These are phyloP conservation scores for Lagopus leucura DNA, from an alignment of 2,113 vertebrate genomes.

Conservation along the genomic window DNA sequence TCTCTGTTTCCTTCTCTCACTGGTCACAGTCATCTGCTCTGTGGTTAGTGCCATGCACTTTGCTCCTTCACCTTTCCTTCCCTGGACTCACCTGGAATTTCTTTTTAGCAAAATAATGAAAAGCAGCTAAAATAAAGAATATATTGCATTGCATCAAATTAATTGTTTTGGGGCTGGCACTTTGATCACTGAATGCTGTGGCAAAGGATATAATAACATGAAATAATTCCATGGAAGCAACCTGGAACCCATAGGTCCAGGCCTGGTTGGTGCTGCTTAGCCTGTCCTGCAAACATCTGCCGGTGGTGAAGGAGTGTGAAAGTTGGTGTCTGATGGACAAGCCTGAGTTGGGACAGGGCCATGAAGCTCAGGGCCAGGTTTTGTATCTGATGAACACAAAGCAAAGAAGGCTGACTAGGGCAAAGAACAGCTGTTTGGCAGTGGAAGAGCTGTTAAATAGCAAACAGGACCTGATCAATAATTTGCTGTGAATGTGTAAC, in stretches of 20 bases:
- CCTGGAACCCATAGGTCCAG: neutral
- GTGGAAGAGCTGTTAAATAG: neutral
- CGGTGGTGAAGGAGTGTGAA: rapidly evolving
- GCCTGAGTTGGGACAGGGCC: neutral
- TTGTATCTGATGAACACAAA: neutral
- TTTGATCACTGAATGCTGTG: neutral
- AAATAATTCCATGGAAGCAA: neutral
- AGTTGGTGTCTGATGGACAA: neutral
- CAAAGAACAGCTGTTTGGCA: neutral
- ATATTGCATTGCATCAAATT: neutral
- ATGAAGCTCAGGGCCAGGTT: neutral
- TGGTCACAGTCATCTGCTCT: neutral
- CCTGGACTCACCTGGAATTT: neutral
- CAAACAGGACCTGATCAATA: neutral
- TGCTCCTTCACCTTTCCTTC: neutral
- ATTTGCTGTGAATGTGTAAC: rapidly evolving
- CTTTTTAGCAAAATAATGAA: neutral
- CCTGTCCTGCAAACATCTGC: neutral
- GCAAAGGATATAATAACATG: neutral
- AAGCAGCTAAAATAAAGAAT: neutral
- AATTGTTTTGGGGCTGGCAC: neutral
- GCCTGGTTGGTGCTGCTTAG: neutral
- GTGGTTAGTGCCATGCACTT: neutral
- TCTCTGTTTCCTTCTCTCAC: neutral
- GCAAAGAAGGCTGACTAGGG: neutral